Conservation (phyloP, 2,113 vertebrate species). For the Meriones unguiculatus region DNA sequence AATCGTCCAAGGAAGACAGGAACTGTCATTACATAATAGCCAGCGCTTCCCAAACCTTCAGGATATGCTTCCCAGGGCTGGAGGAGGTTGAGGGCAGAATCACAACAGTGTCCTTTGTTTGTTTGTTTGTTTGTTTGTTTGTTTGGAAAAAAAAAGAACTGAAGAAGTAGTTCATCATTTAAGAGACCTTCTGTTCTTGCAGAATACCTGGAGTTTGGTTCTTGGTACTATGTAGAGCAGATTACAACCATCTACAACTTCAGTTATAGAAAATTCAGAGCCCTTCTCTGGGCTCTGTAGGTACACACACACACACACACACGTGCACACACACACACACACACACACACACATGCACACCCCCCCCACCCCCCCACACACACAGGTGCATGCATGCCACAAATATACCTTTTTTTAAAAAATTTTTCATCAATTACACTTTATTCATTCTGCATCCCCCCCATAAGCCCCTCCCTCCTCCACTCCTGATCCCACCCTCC, state of each 20-base stretch:
- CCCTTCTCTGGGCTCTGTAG: neutral
- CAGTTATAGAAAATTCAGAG: neutral
- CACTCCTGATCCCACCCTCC: no score
- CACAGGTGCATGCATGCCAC: no score
- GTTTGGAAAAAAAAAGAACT: neutral
- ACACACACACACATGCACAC: neutral
- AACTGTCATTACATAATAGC: neutral
- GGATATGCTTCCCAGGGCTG: neutral
- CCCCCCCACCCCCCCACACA: no score
- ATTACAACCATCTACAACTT: neutral
- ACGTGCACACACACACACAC: neutral
- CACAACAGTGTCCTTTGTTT: neutral
- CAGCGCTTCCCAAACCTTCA: neutral
- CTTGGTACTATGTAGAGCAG: neutral
- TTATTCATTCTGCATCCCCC: no score
- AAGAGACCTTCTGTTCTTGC: neutral
- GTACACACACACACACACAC: neutral
- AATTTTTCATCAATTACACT: no score
- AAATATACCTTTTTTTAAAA: neutral
- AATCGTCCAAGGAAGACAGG: neutral
- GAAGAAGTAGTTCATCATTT: neutral
- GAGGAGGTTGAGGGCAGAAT: neutral
- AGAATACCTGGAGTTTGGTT: neutral
- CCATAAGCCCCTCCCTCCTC: no score
- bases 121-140: no score